phyloP scores from a whole-genome alignment of 2,888 invertebrate genomes.

The Tetragonula carbonaria region DNA sequence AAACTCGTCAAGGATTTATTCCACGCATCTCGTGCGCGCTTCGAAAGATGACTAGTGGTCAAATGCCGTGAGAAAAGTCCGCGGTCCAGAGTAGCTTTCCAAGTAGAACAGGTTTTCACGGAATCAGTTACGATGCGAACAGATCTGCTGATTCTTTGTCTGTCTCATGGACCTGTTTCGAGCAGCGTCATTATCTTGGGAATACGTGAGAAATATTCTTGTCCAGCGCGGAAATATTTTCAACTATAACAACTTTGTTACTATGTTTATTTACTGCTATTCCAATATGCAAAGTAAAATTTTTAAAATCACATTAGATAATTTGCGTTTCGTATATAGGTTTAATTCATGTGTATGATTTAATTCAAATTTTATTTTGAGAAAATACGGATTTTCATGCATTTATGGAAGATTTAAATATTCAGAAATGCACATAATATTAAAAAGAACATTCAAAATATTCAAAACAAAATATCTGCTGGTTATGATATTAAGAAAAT shows the following conservation, averaged over 20 bases:
- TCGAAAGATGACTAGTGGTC: slow-evolving; percentile 79
- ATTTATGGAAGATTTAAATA: background rate
- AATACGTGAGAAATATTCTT: background rate
- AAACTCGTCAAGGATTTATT: slow-evolving; percentile 33
- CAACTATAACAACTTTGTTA: background rate
- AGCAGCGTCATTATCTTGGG: background rate
- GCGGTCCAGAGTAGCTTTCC: slow-evolving; percentile 74
- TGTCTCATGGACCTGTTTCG: slow-evolving; percentile 22
- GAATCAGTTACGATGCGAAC: slow-evolving; percentile 51
- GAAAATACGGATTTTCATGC: background rate
- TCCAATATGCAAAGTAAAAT: background rate
- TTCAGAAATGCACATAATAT: background rate
- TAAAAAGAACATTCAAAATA: no score
- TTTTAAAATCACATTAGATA: background rate
- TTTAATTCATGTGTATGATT: background rate
- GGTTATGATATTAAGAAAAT: no score
- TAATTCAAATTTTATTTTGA: background rate
- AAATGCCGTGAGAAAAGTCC: slow-evolving; percentile 79
- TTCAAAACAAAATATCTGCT: no score
- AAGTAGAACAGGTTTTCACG: slow-evolving; percentile 71
- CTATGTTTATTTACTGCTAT: background rate
- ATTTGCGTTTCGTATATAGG: background rate
- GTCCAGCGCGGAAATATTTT: background rate
- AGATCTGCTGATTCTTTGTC: slow-evolving; percentile 40
- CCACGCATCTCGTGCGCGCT: slow-evolving; percentile 59